phyloP scores from a whole-genome alignment of 1,140 invertebrate genomes.

The Semibalanus balanoides region DNA sequence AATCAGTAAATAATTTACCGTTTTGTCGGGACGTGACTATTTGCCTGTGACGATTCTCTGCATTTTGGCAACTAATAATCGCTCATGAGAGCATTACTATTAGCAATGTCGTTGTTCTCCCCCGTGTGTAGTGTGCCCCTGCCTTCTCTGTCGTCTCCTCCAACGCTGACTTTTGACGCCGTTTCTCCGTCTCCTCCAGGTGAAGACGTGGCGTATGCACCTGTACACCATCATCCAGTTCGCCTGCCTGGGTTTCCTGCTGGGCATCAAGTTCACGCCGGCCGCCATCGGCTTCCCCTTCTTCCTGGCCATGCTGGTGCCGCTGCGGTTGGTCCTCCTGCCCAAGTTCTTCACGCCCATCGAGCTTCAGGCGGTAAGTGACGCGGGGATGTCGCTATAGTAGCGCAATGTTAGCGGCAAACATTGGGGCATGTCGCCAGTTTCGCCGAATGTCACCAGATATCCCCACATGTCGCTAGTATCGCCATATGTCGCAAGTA shows the following conservation, averaged over 20 bases:
- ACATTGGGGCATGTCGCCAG: too few species aligned
- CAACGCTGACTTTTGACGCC: not conserved
- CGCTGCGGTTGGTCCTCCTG: constrained; percentile 61
- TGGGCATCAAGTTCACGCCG: constrained; percentile 73
- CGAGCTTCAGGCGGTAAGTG: constrained; percentile 64
- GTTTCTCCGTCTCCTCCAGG: constrained; percentile 33
- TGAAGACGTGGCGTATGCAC: constrained; percentile 83
- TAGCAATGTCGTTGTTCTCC: too few species aligned
- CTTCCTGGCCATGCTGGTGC: constrained; percentile 78
- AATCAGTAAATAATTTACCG: too few species aligned
- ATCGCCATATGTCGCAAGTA: too few species aligned
- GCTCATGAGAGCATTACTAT: too few species aligned
- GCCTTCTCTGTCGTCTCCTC: not conserved
- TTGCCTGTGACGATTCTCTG: too few species aligned
- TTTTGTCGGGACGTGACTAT: too few species aligned
- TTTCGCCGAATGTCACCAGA: too few species aligned
- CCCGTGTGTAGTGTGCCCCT: too few species aligned
- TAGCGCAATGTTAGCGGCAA: too few species aligned
- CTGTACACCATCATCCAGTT: constrained; percentile 74
- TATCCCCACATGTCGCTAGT: too few species aligned
- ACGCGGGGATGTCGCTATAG: not conserved
- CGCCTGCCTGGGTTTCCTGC: constrained; percentile 55
- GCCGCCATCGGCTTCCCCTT: constrained; percentile 81
- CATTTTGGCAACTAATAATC: too few species aligned
- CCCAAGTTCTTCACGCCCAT: constrained; percentile 53